Evolutionary conservation across 2,888 invertebrate genomes (phyloP), one percentile per base, ranked within the genome.

Genomic region (Callosobruchus maculatus): DNA sequence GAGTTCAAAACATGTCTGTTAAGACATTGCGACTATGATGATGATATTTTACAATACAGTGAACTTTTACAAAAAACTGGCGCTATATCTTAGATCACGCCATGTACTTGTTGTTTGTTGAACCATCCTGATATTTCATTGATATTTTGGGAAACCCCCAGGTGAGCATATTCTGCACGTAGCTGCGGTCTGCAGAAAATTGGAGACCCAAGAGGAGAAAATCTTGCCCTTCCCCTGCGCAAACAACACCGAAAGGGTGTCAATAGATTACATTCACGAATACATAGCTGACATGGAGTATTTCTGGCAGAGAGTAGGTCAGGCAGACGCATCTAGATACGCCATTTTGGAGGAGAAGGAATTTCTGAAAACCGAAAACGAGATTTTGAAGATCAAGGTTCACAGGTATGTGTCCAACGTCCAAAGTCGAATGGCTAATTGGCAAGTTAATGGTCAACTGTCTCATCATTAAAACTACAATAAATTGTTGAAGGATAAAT

Each of bases 201-300:
- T 92, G 75, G 94, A 94, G 83, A 91, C 91, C 0, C 88, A 90
- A 70, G 87, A 89, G 0, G 92, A 92, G 79, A 89, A 90, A 80
- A 84, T 89, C 69, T 77, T 88, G 30, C 86, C 88, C 2, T 86
- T 85, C 79, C 84, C 83, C 9, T 72, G 73, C 2, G 74, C 71
- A 22, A 66, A 22, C 0, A 74, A 76, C 18, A 66, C 74, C 3
- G 73, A 75, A 7, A 71, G 74, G 5, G 70, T 74, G 13, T 5
- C 49, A 1, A 49, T 49, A 7, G 49, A 49, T 49, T 49, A 49
- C 18, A 49, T 49, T 49, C n/a, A 71, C 26, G 78, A 79, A 67
- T 75, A 80, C 67, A 73, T 77, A 5, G 73, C 72, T 67, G 76
- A 72, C 21, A 72, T 86, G 74, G 79, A 82, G 21, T 74, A 84